Evolutionary conservation across 2,888 invertebrate genomes (phyloP).

Genomic region (Eupithecia inturbata): DNA sequence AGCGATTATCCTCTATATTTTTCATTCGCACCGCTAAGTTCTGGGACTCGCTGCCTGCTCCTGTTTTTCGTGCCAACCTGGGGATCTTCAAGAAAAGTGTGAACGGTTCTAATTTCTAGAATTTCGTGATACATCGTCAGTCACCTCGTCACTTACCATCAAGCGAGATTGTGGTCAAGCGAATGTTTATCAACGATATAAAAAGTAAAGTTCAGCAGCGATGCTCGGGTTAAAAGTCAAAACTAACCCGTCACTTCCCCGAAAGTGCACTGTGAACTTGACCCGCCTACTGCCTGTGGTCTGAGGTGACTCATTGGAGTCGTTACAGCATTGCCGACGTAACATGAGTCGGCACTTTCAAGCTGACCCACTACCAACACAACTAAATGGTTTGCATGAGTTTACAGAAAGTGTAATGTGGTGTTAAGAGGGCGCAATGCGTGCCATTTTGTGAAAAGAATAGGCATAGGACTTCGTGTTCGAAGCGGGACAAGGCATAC

Average conservation of each 20-base stretch:
- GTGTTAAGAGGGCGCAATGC: too few species aligned
- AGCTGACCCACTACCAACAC: not conserved
- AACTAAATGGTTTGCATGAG: constrained; percentile 3
- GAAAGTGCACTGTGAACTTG: constrained; percentile 14
- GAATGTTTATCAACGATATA: too few species aligned
- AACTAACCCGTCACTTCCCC: not conserved
- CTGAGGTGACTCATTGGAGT: constrained; percentile 1
- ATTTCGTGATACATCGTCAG: too few species aligned
- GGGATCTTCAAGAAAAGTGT: too few species aligned
- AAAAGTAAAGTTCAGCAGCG: not conserved
- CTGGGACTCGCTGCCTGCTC: too few species aligned
- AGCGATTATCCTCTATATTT: too few species aligned
- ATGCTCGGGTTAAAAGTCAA: not conserved
- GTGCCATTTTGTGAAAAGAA: too few species aligned
- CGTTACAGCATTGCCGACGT: constrained; percentile 9
- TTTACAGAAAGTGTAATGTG: not conserved
- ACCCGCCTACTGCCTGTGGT: not conserved
- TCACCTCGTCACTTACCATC: not conserved
- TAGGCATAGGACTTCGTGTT: too few species aligned
- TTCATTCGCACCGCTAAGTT: too few species aligned
- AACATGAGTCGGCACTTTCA: constrained; percentile 12
- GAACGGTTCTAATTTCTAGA: too few species aligned
- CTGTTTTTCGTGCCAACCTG: too few species aligned
- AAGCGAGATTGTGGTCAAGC: not conserved
- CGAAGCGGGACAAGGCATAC: too few species aligned